Conservation (phyloP, 2,888 invertebrate species). For the Protodeltote pygarga region DNA sequence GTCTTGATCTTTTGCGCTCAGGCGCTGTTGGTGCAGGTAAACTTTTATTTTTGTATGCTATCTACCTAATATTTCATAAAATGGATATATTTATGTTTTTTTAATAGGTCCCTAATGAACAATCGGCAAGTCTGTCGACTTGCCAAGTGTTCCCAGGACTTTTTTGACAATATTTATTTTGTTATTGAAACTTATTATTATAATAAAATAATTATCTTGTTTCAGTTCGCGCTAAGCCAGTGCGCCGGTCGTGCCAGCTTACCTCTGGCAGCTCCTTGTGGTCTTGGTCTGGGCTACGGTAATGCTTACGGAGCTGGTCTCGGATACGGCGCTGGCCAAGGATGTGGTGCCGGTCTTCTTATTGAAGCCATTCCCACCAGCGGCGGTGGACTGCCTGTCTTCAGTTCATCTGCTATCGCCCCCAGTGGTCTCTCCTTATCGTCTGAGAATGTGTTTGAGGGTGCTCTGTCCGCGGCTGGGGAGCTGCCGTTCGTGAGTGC, state of each 20-base stretch:
- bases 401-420: constrained; percentile 22
- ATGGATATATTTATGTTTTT: too few species aligned
- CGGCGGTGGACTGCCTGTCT: constrained; percentile 31
- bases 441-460: constrained; percentile 42
- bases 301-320: constrained; percentile 1
- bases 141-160: too few species aligned
- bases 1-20: too few species aligned
- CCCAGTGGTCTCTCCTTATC: constrained; percentile 33
- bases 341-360: constrained; percentile 35
- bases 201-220: neutral
- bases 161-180: too few species aligned
- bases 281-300: constrained; percentile 4
- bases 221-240: constrained; percentile 6
- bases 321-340: neutral
- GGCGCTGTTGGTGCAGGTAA: too few species aligned
- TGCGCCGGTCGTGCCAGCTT: neutral
- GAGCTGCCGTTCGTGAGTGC: constrained; percentile 36
- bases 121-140: too few species aligned
- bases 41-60: too few species aligned
- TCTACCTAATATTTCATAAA: too few species aligned
- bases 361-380: constrained; percentile 29
- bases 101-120: too few species aligned
- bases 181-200: neutral
- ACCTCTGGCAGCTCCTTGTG: neutral
- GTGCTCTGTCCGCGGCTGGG: constrained; percentile 29